Percentiles rank a stretch among this genome's conserved stretches.
Conservation (phyloP, 2,888 invertebrate genomes). For the Galerucella nymphaeae region DNA sequence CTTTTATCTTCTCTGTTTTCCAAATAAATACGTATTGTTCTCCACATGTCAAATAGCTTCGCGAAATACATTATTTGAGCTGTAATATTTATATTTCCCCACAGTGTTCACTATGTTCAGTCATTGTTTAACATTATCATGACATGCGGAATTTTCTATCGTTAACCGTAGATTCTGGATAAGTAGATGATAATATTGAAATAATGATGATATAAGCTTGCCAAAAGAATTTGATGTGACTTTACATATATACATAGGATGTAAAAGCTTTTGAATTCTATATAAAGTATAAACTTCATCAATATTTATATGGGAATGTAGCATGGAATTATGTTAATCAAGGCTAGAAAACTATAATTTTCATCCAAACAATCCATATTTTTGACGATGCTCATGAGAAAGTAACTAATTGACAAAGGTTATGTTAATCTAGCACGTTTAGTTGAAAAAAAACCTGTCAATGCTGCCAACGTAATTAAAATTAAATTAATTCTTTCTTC, state of each 20-base stretch:
- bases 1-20: conserved; percentile 17
- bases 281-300: no score
- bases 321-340: no score
- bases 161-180: not conserved
- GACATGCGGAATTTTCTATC: not conserved
- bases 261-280: no score
- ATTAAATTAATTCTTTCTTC: not conserved
- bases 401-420: not conserved
- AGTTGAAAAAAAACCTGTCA: not conserved
- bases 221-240: no score
- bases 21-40: conserved; percentile 8
- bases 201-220: not conserved
- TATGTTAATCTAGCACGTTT: no score
- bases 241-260: no score
- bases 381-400: not conserved
- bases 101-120: not conserved
- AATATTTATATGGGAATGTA: no score
- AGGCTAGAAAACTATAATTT: no score
- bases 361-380: no score
- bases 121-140: not conserved
- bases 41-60: not conserved
- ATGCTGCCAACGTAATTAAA: not conserved
- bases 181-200: not conserved
- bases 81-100: not conserved
- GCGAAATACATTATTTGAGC: not conserved